Base-by-base conservation (phyloP, 37 sponge, comb jelly and placozoan genomes). In the Bolinopsis microptera region DNA sequence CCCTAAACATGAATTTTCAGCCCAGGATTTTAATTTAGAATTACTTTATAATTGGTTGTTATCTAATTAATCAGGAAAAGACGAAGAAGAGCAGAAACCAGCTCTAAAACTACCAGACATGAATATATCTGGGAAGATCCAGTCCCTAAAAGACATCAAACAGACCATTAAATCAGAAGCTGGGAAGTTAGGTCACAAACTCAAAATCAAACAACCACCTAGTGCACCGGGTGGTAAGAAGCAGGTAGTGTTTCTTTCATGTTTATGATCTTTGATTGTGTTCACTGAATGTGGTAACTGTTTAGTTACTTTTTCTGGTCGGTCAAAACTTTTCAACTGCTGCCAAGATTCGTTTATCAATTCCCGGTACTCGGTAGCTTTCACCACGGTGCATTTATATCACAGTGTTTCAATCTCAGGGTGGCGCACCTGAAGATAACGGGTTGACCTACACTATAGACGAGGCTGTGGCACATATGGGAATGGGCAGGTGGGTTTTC, bases 401-500 rank as follows among this genome's bases (percentile, higher is more conserved):
- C n/a, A n/a, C n/a, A n/a, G n/a, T n/a, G n/a, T n/a, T n/a, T n/a
- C n/a, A n/a, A n/a, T n/a, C n/a, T n/a, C n/a, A n/a, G n/a, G n/a
- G n/a, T n/a, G n/a, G n/a, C n/a, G n/a, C 61, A 48, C 61, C 61
- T 8, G 75, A 72, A 28, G 75, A 72, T n/a, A 72, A 28, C 18
- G 75, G 75, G 27, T 3, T 30, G 31, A 72, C 75, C 31, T 72
- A 72, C 18, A 72, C 75, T 8, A 28, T 72, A 72, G 75, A 72
- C 75, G 75, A 72, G 5, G 75, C 75, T 72, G 31, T 72, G 18
- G 3, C 18, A 5, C 75, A 30, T 21, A 72, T 72, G 75, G 75
- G 75, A 24, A 72, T 72, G 75, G 75, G 75, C 75, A 72, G 75
- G 75, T 72, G 5, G 13, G 75, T 72, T 5, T 72, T 72, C 31